Evolutionary conservation across 2,797 vertebrate species (phyloP).

Genomic region (Cryptoblepharus egeriae): DNA sequence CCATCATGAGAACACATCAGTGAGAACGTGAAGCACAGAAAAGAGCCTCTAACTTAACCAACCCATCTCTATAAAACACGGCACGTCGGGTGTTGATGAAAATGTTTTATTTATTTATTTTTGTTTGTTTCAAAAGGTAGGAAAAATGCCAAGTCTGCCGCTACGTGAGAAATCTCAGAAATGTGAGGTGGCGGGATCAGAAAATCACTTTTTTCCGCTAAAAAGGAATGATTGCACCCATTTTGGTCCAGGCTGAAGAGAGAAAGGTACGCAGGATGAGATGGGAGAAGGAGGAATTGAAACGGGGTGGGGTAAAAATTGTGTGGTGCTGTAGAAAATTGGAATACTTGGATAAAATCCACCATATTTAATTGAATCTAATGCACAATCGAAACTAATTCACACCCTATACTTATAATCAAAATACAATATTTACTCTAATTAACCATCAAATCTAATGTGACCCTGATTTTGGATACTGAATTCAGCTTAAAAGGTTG

Average conservation of each 20-base stretch:
- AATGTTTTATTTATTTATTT: constrained; percentile 62
- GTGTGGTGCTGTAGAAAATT: no score
- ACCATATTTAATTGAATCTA: no score
- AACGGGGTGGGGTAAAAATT: background rate
- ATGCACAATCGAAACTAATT: no score
- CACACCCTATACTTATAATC: no score
- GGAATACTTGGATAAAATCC: no score
- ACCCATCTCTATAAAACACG: background rate
- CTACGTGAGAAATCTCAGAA: background rate
- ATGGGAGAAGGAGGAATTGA: no score
- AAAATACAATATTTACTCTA: no score
- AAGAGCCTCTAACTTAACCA: background rate
- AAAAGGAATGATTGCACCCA: constrained; percentile 62
- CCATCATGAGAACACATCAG: no score
- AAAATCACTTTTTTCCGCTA: background rate
- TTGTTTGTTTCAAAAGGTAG: constrained; percentile 54
- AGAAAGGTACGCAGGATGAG: constrained; percentile 6
- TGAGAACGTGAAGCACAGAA: no score
- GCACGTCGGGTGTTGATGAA: background rate
- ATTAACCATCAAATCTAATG: no score
- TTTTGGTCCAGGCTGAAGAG: constrained; percentile 64
- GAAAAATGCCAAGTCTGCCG: background rate
- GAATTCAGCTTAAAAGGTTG: no score
- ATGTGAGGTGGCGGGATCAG: background rate
- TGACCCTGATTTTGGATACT: no score